phyloP scores from a whole-genome alignment of 2,888 invertebrate species.

The Lepidochrysops patricia region DNA sequence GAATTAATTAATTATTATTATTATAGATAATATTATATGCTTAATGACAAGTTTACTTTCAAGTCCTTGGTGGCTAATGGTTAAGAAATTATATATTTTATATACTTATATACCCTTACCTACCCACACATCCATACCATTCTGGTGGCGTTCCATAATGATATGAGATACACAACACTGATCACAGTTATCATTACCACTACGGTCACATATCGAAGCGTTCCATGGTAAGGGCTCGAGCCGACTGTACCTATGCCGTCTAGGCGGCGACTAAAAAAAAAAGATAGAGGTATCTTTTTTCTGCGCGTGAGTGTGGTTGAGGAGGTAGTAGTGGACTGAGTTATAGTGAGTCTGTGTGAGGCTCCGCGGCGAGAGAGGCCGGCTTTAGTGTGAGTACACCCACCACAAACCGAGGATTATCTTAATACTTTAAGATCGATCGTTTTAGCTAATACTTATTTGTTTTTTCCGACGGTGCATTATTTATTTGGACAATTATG shows the following conservation, averaged over 20 bases:
- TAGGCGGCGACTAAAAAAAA: slow-evolving; percentile 62
- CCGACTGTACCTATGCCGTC: slow-evolving; percentile 57
- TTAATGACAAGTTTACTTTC: not conserved
- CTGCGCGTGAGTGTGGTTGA: slow-evolving; percentile 74
- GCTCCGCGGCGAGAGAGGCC: slow-evolving; percentile 42
- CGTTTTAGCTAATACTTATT: not conserved
- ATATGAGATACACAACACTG: slow-evolving; percentile 44
- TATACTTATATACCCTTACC: slow-evolving; percentile 61
- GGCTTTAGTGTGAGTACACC: slow-evolving; percentile 62
- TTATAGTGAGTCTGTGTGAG: slow-evolving; percentile 59
- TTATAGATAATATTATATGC: not conserved
- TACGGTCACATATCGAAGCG: slow-evolving; percentile 59
- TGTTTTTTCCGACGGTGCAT: not conserved
- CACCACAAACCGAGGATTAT: slow-evolving; percentile 24
- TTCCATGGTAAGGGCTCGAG: slow-evolving; percentile 55
- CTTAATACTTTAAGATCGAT: not conserved
- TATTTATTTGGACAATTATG: slow-evolving; percentile 16
- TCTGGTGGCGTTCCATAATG: slow-evolving; percentile 74
- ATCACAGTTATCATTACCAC: slow-evolving; percentile 42
- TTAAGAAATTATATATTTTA: not conserved
- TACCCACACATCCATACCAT: slow-evolving; percentile 77
- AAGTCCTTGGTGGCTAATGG: not conserved
- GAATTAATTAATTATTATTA: not conserved
- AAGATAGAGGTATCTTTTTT: slow-evolving; percentile 72
- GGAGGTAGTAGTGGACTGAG: slow-evolving; percentile 69